Percentiles rank a stretch among this genome's conserved stretches.
Evolutionary conservation across 2,797 vertebrate genomes (phyloP).

Genomic region (Enteromius fasciolatus): DNA sequence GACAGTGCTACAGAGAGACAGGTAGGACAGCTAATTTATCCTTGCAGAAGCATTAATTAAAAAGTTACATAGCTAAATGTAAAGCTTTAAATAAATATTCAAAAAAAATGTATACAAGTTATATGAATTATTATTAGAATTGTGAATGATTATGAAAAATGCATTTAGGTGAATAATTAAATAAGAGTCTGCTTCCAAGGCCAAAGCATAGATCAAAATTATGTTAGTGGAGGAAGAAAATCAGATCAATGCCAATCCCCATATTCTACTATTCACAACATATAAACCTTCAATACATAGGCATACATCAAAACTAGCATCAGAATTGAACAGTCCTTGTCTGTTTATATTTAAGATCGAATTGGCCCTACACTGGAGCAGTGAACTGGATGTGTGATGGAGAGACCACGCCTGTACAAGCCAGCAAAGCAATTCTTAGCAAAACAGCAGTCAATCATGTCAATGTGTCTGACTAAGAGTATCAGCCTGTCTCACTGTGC

Average conservation of each 20-base stretch:
- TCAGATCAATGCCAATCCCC: not conserved
- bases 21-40: not conserved
- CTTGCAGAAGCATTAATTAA: not conserved
- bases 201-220: conserved; percentile 7
- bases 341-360: not conserved
- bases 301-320: not conserved
- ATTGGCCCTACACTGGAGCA: not conserved
- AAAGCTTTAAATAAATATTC: no score
- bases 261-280: not conserved
- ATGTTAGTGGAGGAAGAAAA: not conserved
- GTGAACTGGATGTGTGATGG: not conserved
- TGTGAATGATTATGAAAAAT: not conserved
- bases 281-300: conserved; percentile 4
- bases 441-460: conserved; percentile 27
- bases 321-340: not conserved
- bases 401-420: not conserved
- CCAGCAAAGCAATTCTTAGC: conserved; percentile 16
- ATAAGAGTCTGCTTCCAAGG: not conserved
- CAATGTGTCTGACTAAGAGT: not conserved
- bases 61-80: not conserved
- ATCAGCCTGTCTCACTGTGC: not conserved
- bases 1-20: not conserved
- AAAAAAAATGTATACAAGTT: not conserved
- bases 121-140: not conserved
- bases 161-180: not conserved